Evolutionary conservation across 64 coral and sea anemone genomes (phyloP).

Genomic region (Porites lutea): DNA sequence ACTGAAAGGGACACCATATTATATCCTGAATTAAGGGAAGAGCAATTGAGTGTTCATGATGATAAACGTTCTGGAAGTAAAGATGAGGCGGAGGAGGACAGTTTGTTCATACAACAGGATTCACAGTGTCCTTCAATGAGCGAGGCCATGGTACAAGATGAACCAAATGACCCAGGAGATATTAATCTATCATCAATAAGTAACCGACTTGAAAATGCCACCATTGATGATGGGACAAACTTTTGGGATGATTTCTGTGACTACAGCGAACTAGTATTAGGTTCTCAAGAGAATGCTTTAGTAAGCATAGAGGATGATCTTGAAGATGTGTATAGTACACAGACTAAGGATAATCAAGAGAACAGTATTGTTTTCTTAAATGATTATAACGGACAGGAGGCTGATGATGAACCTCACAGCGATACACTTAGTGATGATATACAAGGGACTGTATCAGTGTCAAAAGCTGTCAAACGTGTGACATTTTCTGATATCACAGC

Average conservation of each 20-base stretch:
- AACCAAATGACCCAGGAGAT: not conserved
- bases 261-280: not conserved
- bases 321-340: constrained; percentile 1
- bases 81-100: not conserved
- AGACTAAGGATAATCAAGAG: not conserved
- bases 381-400: not conserved
- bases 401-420: not conserved
- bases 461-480: not conserved
- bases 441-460: not conserved
- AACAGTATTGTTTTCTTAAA: not conserved
- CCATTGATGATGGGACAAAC: not conserved
- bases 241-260: not conserved
- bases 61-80: not conserved
- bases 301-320: constrained; percentile 47
- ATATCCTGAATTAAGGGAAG: not conserved
- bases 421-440: too few species aligned
- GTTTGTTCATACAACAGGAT: not conserved
- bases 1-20: not conserved
- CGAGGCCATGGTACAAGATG: not conserved
- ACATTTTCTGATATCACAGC: not conserved
- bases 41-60: not conserved
- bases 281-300: constrained; percentile 60
- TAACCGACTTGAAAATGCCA: constrained; percentile 3
- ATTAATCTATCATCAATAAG: constrained; percentile 13
- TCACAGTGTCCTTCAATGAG: not conserved